These are phyloP conservation scores for Drosophila asahinai DNA, from an alignment of 1,140 invertebrate genomes.

Conservation along the genomic window DNA sequence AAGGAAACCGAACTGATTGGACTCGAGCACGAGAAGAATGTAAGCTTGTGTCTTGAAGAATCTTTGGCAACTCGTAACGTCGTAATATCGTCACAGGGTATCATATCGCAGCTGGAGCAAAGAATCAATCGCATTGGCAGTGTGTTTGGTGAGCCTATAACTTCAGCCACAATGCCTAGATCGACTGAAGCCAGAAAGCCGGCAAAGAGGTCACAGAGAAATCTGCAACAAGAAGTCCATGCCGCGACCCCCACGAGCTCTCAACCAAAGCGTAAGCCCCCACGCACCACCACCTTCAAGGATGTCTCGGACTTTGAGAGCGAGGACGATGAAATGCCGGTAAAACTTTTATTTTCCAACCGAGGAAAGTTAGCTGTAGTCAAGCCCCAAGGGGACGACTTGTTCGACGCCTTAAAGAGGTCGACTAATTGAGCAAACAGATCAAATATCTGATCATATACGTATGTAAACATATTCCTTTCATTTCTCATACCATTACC, in stretches of 20 bases:
- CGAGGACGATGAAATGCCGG: not conserved
- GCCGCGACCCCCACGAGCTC: rapidly evolving
- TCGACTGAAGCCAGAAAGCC: not conserved
- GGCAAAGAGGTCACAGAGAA: too few relatives aligned
- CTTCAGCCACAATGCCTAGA: too few relatives aligned
- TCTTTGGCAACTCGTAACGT: not conserved
- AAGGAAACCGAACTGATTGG: not conserved
- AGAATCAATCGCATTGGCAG: not conserved
- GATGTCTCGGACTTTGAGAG: not conserved
- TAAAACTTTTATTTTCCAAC: not conserved
- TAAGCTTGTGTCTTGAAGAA: not conserved
- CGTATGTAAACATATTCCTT: not conserved
- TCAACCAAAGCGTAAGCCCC: rapidly evolving
- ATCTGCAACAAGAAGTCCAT: too few relatives aligned
- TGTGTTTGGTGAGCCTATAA: not conserved
- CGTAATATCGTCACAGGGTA: not conserved
- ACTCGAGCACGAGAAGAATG: conserved; percentile 2
- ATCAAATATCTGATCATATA: not conserved
- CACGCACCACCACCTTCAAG: rapidly evolving
- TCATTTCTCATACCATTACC: not conserved
- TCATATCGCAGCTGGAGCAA: not conserved
- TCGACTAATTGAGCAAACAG: too few relatives aligned
- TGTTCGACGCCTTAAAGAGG: not conserved
- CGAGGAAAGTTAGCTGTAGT: not conserved
- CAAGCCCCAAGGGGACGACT: not conserved